phyloP scores from a whole-genome alignment of 2,113 vertebrate genomes.

The Urocolius indicus region DNA sequence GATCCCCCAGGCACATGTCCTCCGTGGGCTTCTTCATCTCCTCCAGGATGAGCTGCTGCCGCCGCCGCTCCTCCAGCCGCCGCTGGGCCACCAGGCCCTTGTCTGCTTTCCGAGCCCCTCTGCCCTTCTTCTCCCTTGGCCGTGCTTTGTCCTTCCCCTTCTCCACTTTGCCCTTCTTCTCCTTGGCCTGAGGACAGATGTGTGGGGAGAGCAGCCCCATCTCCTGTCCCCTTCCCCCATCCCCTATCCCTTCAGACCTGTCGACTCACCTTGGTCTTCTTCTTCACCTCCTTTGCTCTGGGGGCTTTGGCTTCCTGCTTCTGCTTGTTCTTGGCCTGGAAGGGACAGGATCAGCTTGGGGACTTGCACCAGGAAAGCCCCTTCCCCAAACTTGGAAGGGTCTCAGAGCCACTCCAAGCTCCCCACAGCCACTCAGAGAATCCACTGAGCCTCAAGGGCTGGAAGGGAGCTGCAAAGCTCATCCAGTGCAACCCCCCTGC shows the following conservation, averaged over 20 bases:
- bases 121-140: conserved; percentile 85
- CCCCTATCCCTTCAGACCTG: accelerated
- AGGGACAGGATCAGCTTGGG: neutral
- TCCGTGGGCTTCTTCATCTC: conserved; percentile 96
- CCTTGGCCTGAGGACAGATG: conserved; percentile 52
- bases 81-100: conserved; percentile 84
- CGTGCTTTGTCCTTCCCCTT: conserved; percentile 65
- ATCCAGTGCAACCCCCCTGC: no score
- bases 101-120: conserved; percentile 79
- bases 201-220: neutral
- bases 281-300: conserved; percentile 84
- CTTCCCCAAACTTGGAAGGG: accelerated
- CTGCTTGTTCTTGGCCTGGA: conserved; percentile 89
- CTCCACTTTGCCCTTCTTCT: conserved; percentile 77
- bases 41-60: conserved; percentile 91
- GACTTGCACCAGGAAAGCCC: neutral
- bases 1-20: conserved; percentile 95
- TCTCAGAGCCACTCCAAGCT: neutral
- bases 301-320: conserved; percentile 86
- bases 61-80: conserved; percentile 88
- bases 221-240: accelerated
- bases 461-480: no score
- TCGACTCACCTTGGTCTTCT: conserved; percentile 81
- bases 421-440: neutral
- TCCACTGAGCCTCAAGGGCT: no score